Percentiles rank a stretch among this genome's conserved stretches.
These are phyloP conservation scores for Istiophorus platypterus DNA, from an alignment of 2,113 vertebrate genomes.

Conservation along the genomic window DNA sequence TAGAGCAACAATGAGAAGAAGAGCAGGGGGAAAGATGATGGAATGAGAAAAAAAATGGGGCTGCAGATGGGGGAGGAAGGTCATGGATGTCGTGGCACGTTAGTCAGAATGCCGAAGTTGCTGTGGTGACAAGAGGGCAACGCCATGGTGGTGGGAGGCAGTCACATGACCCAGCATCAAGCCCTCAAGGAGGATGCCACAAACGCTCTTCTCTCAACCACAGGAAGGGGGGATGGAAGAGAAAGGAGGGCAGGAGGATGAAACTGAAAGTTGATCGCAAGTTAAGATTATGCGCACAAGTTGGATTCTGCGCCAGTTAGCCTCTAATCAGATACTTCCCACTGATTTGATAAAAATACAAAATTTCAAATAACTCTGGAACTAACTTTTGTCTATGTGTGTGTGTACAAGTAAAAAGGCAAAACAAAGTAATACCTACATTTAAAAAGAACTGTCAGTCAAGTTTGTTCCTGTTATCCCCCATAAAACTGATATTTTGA, in stretches of 20 bases:
- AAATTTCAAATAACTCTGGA: too few species aligned
- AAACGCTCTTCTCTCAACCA: constrained; percentile 38
- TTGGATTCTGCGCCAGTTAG: neutral
- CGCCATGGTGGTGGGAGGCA: constrained; percentile 56
- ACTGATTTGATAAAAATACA: too few species aligned
- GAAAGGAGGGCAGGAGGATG: constrained; percentile 30
- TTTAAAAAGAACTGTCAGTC: too few species aligned
- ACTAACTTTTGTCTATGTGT: neutral
- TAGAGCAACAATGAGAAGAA: neutral
- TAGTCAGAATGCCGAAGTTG: constrained; percentile 65
- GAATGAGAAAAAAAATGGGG: constrained; percentile 38
- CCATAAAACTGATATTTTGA: too few species aligned
- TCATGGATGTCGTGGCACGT: constrained; percentile 70
- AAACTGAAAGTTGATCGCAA: neutral
- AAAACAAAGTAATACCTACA: too few species aligned
- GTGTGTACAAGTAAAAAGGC: neutral
- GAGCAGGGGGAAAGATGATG: constrained; percentile 37
- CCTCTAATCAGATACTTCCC: too few species aligned
- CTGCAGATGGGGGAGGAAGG: constrained; percentile 53
- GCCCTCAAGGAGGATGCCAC: constrained; percentile 61
- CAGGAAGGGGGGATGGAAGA: constrained; percentile 22
- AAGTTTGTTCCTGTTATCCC: too few species aligned
- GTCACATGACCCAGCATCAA: constrained; percentile 68
- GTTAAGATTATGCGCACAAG: constrained; percentile 3
- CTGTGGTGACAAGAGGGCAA: constrained; percentile 65